Conservation (phyloP, 2,113 vertebrate genomes). For the Conger conger region DNA sequence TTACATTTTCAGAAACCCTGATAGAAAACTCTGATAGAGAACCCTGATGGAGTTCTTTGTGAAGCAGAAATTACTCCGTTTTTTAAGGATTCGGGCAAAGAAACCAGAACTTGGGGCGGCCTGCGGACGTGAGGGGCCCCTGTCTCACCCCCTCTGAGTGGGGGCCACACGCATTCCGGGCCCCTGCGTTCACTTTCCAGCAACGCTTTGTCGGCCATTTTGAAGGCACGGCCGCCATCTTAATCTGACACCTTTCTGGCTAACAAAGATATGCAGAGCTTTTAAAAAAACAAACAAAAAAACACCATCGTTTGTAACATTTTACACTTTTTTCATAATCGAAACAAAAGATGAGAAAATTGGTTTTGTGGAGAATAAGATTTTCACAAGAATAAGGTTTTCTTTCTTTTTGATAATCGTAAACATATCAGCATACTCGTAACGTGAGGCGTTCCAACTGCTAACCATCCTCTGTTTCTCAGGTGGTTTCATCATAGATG, state of each 20-base stretch:
- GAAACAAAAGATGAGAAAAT: not conserved
- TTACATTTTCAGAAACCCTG: slow-evolving; percentile 46
- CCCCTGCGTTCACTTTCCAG: not conserved
- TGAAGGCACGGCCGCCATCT: not conserved
- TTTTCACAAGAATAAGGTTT: too few species aligned
- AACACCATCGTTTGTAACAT: not conserved
- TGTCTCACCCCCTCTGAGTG: too few species aligned
- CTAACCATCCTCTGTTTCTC: not conserved
- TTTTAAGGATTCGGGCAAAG: slow-evolving; percentile 44
- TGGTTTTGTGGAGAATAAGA: not conserved
- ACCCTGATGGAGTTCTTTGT: slow-evolving; percentile 30
- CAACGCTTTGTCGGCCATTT: not conserved
- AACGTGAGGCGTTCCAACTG: not conserved
- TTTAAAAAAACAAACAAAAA: not conserved
- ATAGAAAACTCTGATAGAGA: slow-evolving; percentile 49
- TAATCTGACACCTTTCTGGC: not conserved
- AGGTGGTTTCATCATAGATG: not conserved
- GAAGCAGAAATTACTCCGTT: slow-evolving; percentile 43
- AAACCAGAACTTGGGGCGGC: slow-evolving; percentile 25
- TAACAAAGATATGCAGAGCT: not conserved
- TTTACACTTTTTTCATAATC: not conserved
- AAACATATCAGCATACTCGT: not conserved
- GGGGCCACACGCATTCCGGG: too few species aligned
- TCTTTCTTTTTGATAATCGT: not conserved
- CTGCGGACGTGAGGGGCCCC: not conserved